These are phyloP conservation scores for Opisthocomus hoazin DNA, from an alignment of 2,113 vertebrate genomes.

Conservation along the genomic window DNA sequence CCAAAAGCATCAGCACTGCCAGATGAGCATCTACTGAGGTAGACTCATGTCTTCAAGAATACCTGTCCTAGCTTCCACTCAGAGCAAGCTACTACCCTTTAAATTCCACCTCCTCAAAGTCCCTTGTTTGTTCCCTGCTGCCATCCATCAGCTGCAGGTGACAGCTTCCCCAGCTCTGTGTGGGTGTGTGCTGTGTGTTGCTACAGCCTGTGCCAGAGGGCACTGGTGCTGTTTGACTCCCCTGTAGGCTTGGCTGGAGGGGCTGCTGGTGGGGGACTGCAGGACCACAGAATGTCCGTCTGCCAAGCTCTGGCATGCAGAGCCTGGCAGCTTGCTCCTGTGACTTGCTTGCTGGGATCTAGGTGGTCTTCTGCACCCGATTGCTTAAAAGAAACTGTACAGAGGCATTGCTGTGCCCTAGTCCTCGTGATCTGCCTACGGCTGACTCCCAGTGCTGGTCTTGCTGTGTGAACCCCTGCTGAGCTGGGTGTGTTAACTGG, in stretches of 20 bases:
- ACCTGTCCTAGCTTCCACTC: not conserved
- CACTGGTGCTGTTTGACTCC: not conserved
- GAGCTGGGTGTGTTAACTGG: not conserved
- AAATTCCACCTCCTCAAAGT: not conserved
- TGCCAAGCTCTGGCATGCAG: not conserved
- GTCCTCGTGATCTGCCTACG: not conserved
- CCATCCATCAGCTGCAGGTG: not conserved
- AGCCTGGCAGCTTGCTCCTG: not conserved
- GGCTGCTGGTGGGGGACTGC: not conserved
- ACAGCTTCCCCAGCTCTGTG: not conserved
- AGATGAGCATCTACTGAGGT: not conserved
- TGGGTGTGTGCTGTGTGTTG: not conserved
- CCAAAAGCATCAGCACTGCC: not conserved
- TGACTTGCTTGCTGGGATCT: not conserved
- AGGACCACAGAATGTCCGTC: not conserved
- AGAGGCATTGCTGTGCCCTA: not conserved
- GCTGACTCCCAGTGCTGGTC: accelerated
- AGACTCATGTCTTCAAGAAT: not conserved
- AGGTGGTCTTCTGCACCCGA: not conserved
- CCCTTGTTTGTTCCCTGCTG: not conserved
- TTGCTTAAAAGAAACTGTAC: not conserved
- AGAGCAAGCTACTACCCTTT: not conserved
- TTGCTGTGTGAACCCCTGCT: not conserved
- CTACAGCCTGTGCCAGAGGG: accelerated
- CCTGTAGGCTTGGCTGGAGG: not conserved